A percentile compares a stretch with the other conserved stretches of the same genome.
Evolutionary conservation across 2,797 vertebrate genomes (phyloP).

Genomic region (Potorous gilbertii): DNA sequence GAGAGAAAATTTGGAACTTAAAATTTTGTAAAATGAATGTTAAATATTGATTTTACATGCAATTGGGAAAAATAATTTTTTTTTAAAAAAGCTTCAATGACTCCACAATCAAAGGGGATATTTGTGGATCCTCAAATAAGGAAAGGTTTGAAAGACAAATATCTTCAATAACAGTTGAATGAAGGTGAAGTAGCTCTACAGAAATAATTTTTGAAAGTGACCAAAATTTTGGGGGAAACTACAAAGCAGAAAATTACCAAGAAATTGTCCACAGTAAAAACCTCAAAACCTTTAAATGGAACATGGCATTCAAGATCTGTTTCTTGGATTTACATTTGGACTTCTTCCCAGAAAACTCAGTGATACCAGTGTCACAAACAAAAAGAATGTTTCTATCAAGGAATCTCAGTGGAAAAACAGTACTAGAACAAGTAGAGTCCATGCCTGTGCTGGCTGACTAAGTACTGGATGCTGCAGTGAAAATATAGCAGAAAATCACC

Average conservation of each 20-base stretch:
- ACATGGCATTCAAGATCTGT: not conserved
- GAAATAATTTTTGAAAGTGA: not conserved
- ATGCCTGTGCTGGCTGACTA: not conserved
- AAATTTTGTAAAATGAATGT: not conserved
- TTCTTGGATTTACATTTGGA: not conserved
- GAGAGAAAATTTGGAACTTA: not conserved
- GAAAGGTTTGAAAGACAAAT: not conserved
- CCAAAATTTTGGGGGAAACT: not conserved
- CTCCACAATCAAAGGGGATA: not conserved
- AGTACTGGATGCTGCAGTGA: not conserved
- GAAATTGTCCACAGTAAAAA: not conserved
- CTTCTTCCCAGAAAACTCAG: not conserved
- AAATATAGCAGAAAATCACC: not conserved
- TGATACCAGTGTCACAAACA: not conserved
- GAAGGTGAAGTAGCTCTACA: not conserved
- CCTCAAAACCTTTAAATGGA: not conserved
- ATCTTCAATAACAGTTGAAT: not conserved
- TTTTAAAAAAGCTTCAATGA: not conserved
- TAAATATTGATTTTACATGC: not conserved
- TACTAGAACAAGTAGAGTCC: not conserved
- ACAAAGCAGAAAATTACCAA: not conserved
- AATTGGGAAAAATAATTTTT: not conserved
- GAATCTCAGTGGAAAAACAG: not conserved
- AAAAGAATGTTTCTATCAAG: constrained; percentile 7
- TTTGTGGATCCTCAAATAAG: not conserved